A percentile compares a stretch with the other conserved stretches of the same genome.
Evolutionary conservation across 2,797 vertebrate species (phyloP).

Genomic region (Silurus lanzhouensis): DNA sequence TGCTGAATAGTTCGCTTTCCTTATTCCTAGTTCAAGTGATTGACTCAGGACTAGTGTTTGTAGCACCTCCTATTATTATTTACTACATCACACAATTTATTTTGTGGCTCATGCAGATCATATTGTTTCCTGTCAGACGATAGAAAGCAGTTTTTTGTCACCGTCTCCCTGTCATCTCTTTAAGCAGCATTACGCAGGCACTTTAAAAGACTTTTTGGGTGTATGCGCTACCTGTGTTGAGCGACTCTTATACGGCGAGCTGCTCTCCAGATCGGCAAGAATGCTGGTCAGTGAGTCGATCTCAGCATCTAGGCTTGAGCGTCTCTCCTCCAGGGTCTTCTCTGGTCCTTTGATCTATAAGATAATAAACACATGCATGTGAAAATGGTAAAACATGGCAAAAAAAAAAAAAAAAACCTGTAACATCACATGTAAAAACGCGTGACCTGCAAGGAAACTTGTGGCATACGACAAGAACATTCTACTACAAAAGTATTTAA

Average conservation of each 20-base stretch:
- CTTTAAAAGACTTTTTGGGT: not conserved
- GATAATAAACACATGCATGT: slow-evolving; percentile 24
- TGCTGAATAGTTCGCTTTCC: not conserved
- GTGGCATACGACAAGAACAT: not conserved
- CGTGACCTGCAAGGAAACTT: not conserved
- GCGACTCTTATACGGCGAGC: slow-evolving; percentile 91
- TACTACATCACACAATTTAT: not conserved
- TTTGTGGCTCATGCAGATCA: not conserved
- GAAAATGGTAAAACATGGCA: slow-evolving; percentile 1
- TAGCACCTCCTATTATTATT: not conserved
- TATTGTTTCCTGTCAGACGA: not conserved
- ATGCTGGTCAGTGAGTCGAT: slow-evolving; percentile 98
- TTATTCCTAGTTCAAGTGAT: not conserved
- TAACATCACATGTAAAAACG: not conserved
- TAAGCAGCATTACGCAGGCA: not conserved
- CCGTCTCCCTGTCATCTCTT: not conserved
- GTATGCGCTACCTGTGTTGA: slow-evolving; percentile 74
- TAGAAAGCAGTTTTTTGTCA: not conserved
- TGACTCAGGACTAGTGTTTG: not conserved
- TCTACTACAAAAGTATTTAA: not conserved
- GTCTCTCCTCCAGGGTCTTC: slow-evolving; percentile 91
- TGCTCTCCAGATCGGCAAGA: slow-evolving; percentile 92
- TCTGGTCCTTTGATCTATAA: slow-evolving; percentile 82
- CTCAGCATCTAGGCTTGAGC: slow-evolving; percentile 94
- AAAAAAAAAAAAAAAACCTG: not conserved